These are phyloP conservation scores for Clarias macrocephalus DNA, from an alignment of 2,113 vertebrate genomes.

Conservation along the genomic window DNA sequence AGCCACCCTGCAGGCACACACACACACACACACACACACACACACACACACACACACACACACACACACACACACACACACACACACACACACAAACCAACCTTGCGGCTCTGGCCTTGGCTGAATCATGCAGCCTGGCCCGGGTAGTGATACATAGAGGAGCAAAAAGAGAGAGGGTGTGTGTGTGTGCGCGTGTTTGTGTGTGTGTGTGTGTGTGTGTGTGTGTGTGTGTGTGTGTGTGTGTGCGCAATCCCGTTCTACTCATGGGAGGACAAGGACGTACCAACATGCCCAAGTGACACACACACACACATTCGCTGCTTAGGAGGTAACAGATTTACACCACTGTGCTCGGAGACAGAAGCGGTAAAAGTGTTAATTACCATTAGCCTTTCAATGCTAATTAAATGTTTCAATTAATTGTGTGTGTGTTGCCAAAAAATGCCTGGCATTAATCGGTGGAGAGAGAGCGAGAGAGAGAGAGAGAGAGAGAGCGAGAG, in stretches of 20 bases:
- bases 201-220: constrained; percentile 15
- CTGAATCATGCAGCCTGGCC: constrained; percentile 41
- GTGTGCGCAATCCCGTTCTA: background rate
- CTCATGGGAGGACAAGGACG: constrained; percentile 31
- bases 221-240: constrained; percentile 4
- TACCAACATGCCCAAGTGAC: constrained; percentile 43
- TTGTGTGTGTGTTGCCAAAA: constrained; percentile 74
- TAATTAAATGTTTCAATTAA: constrained; percentile 88
- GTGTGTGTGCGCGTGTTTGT: constrained; percentile 33
- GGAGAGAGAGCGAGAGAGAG: constrained; percentile 34
- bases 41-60: constrained; percentile 35
- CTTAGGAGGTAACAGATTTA: constrained; percentile 72
- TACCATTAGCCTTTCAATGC: constrained; percentile 82
- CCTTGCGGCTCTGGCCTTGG: constrained; percentile 49
- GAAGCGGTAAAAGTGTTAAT: constrained; percentile 84
- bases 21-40: constrained; percentile 44
- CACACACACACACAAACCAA: constrained; percentile 24
- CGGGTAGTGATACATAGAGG: constrained; percentile 36
- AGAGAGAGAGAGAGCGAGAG: too few relatives aligned
- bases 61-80: constrained; percentile 32
- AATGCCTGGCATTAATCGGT: constrained; percentile 74
- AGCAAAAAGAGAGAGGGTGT: background rate
- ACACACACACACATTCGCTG: constrained; percentile 50
- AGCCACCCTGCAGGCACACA: constrained; percentile 52
- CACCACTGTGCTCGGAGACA: constrained; percentile 65